Evolutionary conservation across 1,140 invertebrate genomes (phyloP).

Genomic region (Temnothorax longispinosus): DNA sequence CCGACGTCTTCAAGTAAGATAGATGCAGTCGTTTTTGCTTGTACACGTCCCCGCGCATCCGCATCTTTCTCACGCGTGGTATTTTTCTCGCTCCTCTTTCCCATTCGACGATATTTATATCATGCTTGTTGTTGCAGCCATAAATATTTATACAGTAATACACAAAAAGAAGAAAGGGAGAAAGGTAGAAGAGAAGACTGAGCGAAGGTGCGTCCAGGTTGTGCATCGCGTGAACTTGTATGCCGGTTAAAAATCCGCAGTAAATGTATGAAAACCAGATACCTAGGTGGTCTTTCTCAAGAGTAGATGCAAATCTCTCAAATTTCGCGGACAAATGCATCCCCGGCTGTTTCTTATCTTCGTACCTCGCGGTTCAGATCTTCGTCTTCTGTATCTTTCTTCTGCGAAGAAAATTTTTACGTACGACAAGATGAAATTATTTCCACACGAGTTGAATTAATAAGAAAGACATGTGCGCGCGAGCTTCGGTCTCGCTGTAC

Average conservation of each 20-base stretch:
- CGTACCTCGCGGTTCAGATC: background rate
- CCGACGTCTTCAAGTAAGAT: conserved; percentile 45
- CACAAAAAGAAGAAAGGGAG: background rate
- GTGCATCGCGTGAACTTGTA: background rate
- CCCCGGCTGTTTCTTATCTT: background rate
- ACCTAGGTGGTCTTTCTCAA: background rate
- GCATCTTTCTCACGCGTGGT: too few relatives aligned
- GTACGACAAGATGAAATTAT: background rate
- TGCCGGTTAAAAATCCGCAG: background rate
- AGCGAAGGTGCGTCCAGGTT: background rate
- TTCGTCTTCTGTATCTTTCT: background rate
- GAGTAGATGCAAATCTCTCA: background rate
- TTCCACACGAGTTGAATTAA: background rate
- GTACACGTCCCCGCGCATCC: background rate
- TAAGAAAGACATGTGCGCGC: background rate
- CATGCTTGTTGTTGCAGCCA: background rate
- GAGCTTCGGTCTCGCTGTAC: background rate
- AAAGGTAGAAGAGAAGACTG: background rate
- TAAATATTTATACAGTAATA: conserved; percentile 41
- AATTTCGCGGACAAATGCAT: conserved; percentile 6
- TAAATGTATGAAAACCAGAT: background rate
- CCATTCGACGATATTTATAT: conserved; percentile 12
- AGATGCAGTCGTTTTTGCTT: conserved; percentile 33
- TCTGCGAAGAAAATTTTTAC: background rate
- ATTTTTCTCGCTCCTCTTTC: conserved; percentile 5